Percentiles rank a stretch among this genome's conserved stretches.
Evolutionary conservation across 1,140 invertebrate species (phyloP).

Genomic region (Polypedilum vanderplanki): DNA sequence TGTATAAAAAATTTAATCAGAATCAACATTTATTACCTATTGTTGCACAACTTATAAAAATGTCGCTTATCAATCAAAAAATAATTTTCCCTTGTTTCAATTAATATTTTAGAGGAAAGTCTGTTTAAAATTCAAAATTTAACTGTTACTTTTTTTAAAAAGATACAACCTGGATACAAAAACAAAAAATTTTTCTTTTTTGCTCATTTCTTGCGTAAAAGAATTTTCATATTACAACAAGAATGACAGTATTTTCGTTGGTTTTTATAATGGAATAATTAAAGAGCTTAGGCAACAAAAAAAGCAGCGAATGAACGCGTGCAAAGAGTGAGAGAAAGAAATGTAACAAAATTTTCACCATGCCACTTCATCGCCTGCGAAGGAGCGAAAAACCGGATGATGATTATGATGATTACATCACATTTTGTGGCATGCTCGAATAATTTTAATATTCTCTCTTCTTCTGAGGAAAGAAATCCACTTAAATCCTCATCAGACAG

Average conservation of each 20-base stretch:
- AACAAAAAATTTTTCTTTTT: too few relatives aligned
- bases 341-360: not conserved
- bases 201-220: too few relatives aligned
- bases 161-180: too few relatives aligned
- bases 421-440: constrained; percentile 17
- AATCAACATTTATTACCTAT: too few relatives aligned
- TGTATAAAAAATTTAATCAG: too few relatives aligned
- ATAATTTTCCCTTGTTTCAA: too few relatives aligned
- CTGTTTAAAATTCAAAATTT: too few relatives aligned
- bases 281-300: not conserved
- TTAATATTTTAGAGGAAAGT: too few relatives aligned
- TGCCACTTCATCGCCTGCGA: not conserved
- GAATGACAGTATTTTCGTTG: not conserved
- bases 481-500: constrained; percentile 17
- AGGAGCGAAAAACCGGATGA: not conserved
- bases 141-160: too few relatives aligned
- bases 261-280: constrained; percentile 1
- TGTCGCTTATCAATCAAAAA: too few relatives aligned
- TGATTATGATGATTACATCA: constrained; percentile 6
- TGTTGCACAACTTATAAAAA: too few relatives aligned
- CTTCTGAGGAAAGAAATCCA: not conserved
- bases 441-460: not conserved
- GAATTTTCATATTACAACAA: not conserved
- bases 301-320: not conserved
- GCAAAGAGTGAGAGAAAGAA: too few relatives aligned